Conservation (phyloP, 2,888 invertebrate genomes). For the Flabesymbios commensalis region DNA sequence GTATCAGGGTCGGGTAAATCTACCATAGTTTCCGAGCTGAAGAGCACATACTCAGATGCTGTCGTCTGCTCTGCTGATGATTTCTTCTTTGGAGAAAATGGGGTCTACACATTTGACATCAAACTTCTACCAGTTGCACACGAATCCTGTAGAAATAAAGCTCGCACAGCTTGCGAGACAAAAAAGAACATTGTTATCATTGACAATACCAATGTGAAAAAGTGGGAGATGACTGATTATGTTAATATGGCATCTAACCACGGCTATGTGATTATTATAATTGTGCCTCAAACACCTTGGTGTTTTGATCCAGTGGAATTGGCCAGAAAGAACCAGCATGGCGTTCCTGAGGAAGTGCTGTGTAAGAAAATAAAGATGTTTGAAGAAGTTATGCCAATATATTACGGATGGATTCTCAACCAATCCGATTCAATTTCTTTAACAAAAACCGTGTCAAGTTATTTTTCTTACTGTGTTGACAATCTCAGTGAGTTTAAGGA, state of each 20-base stretch:
- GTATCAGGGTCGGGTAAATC: slow-evolving; percentile 60
- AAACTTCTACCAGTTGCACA: slow-evolving; percentile 51
- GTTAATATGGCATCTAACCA: slow-evolving; percentile 43
- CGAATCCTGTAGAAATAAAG: slow-evolving; percentile 46
- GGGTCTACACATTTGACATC: slow-evolving; percentile 44
- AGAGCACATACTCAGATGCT: slow-evolving; percentile 38
- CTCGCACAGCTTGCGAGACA: slow-evolving; percentile 41
- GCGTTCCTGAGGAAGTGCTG: slow-evolving; percentile 40
- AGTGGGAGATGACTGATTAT: slow-evolving; percentile 57
- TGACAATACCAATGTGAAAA: slow-evolving; percentile 59
- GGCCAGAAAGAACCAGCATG: slow-evolving; percentile 44
- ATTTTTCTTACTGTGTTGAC: slow-evolving; percentile 33
- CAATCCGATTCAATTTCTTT: slow-evolving; percentile 36
- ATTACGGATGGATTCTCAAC: slow-evolving; percentile 56
- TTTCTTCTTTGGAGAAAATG: slow-evolving; percentile 50
- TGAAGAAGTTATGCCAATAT: slow-evolving; percentile 45
- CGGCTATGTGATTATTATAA: slow-evolving; percentile 51
- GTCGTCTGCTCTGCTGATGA: slow-evolving; percentile 59
- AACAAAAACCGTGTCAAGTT: slow-evolving; percentile 26
- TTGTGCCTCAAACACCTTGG: slow-evolving; percentile 58
- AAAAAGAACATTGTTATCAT: slow-evolving; percentile 47
- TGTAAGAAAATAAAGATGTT: slow-evolving; percentile 35
- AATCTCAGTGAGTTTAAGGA: neutral
- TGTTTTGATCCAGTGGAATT: slow-evolving; percentile 46
- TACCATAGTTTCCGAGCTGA: slow-evolving; percentile 48